Base-by-base conservation (phyloP, 2,797 vertebrate species). In the Neostethus bicornis region DNA sequence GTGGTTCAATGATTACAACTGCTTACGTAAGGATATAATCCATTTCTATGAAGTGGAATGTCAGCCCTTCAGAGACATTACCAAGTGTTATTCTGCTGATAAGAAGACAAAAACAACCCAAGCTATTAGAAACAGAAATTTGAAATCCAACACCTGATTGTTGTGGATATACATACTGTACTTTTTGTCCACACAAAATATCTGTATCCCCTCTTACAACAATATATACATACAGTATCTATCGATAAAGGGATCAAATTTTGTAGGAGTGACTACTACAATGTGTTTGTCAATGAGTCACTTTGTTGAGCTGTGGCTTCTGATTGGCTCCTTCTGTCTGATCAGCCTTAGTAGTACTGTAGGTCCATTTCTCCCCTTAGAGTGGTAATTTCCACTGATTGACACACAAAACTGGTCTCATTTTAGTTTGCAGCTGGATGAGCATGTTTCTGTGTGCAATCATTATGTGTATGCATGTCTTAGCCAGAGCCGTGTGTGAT, bases 201-300 rank as follows among this genome's bases (percentile, higher is more conserved):
- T n/a, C n/a, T n/a, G n/a, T n/a, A n/a, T n/a, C n/a, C n/a, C n/a
- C n/a, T n/a, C n/a, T n/a, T n/a, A n/a, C n/a, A n/a, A n/a, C n/a
- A n/a, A n/a, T n/a, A n/a, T n/a, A n/a, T n/a, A n/a, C n/a, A n/a
- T n/a, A n/a, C n/a, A n/a, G n/a, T n/a, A n/a, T n/a, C n/a, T n/a
- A n/a, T n/a, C n/a, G n/a, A n/a, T n/a, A n/a, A n/a, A n/a, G n/a
- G n/a, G n/a, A n/a, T n/a, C n/a, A n/a, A n/a, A n/a, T n/a, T n/a
- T n/a, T n/a, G n/a, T n/a, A n/a, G n/a, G n/a, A n/a, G n/a, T n/a
- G n/a, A n/a, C n/a, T n/a, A 4, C 61, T 51, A 81, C 80, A 87
- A 85, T 87, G 62, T 60, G 66, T 79, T 77, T 14, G 79, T 87
- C 75, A 87, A 77, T 86, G 80, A 88, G 76, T 89, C 77, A 87